These are phyloP conservation scores for Otis tarda DNA, from an alignment of 2,113 vertebrate species.

Conservation along the genomic window DNA sequence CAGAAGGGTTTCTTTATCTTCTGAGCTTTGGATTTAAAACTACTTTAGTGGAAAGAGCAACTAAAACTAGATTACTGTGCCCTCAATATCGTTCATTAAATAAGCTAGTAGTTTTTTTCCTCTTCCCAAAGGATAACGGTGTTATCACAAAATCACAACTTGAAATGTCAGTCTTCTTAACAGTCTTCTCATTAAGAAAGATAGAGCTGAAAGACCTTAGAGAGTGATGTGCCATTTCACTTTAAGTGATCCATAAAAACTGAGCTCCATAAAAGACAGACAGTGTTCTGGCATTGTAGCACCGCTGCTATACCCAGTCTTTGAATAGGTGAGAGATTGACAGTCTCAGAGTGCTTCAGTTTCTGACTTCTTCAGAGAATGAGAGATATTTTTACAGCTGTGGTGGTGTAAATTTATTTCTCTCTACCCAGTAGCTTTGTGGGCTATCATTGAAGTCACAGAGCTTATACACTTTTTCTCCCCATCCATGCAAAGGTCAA, in stretches of 20 bases:
- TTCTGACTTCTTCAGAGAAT: background rate
- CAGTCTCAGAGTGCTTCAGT: background rate
- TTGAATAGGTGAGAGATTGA: background rate
- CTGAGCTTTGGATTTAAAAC: background rate
- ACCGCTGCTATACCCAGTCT: background rate
- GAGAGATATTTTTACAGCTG: background rate
- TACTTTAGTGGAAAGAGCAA: background rate
- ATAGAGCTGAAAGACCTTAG: background rate
- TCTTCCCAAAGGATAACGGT: background rate
- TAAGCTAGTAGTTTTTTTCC: background rate
- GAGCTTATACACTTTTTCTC: background rate
- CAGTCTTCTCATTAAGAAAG: background rate
- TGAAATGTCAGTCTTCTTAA: background rate
- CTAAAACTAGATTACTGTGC: background rate
- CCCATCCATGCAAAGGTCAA: accelerated
- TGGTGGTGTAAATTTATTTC: background rate
- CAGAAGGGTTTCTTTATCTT: background rate
- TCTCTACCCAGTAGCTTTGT: background rate
- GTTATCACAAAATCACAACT: background rate
- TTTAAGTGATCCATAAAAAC: background rate
- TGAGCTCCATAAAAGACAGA: background rate
- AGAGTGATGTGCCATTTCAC: background rate
- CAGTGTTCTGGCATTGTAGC: background rate
- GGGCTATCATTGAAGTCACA: background rate
- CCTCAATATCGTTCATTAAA: background rate